Base-by-base conservation (phyloP, 1,140 invertebrate species). In the Carposina sasakii region DNA sequence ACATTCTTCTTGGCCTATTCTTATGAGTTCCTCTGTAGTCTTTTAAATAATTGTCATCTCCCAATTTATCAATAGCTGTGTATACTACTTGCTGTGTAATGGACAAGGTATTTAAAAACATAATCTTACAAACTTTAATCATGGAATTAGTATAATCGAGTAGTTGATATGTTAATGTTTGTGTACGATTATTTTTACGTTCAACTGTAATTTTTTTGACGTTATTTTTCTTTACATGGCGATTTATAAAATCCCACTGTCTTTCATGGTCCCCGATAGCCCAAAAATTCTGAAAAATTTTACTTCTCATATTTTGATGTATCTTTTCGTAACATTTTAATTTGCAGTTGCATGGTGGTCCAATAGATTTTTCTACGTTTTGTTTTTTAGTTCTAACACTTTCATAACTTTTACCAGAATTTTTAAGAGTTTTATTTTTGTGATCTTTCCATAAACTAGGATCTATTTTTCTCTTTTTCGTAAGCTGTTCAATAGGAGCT, bases 121-220 rank as follows among this genome's bases (percentile, higher is more conserved):
- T 51, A n/a, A 28, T 37, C 31, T 54, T 52, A 44, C 58, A 60
- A 19, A 60, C 58, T 37, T 37, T 4, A 20, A 37, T 37, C 10
- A 5, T 3, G 5, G 15, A 19, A 44, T 15, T 9, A 23, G 16
- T 17, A 30, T 57, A 26, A 12, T 48, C 30, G 31, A 44, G 26
- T 22, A 60, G 46, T 41, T 15, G 48, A 45, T 56, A 60, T 42
- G 26, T 44, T 9, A 60, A 24, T 9, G 58, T 57, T 48, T 61
- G 54, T 10, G 54, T 54, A n/a, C 51, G 47, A 45, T 61, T 61
- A 31, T 54, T 57, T 56, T 52, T 54, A 3, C 54, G 47, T 13
- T 49, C 48, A 51, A 57, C 3, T 2, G 54, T 57, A 41, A 57
- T 49, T 54, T 44, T 47, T 49, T 57, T 61, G 31, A 61, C 43